Percentiles rank a stretch among this genome's conserved stretches.
Conservation (phyloP, 92 coral and sea anemone genomes). For the Chrysogorgia sp. region DNA sequence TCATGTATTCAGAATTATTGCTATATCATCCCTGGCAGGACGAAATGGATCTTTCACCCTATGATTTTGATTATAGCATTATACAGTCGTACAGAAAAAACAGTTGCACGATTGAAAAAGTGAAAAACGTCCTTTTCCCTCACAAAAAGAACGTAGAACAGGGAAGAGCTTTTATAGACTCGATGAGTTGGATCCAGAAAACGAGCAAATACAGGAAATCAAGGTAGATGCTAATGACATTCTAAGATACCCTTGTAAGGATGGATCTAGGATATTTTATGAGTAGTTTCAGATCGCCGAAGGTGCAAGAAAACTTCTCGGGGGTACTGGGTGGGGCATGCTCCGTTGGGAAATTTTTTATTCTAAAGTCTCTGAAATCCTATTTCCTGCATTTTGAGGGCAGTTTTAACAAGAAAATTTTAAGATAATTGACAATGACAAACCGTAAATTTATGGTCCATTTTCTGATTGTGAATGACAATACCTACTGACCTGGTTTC, state of each 20-base stretch:
- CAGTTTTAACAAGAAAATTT: too few species aligned
- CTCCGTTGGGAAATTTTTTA: too few species aligned
- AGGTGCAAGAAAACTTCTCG: too few species aligned
- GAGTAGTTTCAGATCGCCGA: too few species aligned
- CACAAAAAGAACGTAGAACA: constrained; percentile 33
- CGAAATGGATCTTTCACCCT: neutral
- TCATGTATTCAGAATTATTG: constrained; percentile 2
- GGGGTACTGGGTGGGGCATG: too few species aligned
- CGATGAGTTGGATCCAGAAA: neutral
- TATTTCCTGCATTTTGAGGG: too few species aligned
- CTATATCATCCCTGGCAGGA: neutral
- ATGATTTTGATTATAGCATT: neutral
- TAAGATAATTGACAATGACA: too few species aligned
- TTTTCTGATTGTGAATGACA: too few species aligned
- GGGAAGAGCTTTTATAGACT: constrained; percentile 17
- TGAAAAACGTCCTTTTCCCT: constrained; percentile 17
- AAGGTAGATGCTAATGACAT: constrained; percentile 20
- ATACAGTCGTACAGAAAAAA: neutral
- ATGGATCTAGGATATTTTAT: too few species aligned
- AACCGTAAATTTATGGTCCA: too few species aligned
- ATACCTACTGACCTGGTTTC: too few species aligned
- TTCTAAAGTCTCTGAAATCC: too few species aligned
- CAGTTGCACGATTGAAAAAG: neutral
- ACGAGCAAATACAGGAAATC: constrained; percentile 22
- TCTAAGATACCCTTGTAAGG: constrained; percentile 30